Evolutionary conservation across 1,140 invertebrate genomes (phyloP).

Genomic region (Theocolax elegans): DNA sequence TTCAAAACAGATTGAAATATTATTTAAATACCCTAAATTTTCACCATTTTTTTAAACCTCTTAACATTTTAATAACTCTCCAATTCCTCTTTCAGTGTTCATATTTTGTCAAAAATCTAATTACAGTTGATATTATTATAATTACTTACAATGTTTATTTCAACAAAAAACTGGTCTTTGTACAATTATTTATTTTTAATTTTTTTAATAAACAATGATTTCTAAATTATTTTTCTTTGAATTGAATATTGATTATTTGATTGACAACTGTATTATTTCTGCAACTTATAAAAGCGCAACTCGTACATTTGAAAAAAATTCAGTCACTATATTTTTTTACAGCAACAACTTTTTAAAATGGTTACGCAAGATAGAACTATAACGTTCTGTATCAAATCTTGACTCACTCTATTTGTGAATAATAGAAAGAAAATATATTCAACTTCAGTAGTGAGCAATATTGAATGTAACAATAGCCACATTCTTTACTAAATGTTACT

Average conservation of each 20-base stretch:
- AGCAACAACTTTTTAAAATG: slow-evolving; percentile 24
- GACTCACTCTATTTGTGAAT: slow-evolving; percentile 14
- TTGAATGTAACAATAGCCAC: not conserved
- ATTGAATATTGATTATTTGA: not conserved
- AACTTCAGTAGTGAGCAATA: not conserved
- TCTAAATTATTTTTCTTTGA: not conserved
- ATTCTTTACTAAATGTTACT: slow-evolving; percentile 7
- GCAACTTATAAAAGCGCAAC: not conserved
- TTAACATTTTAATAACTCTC: slow-evolving; percentile 13
- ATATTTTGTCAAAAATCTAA: slow-evolving; percentile 17
- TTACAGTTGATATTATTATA: slow-evolving; percentile 24
- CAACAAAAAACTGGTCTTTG: slow-evolving; percentile 33
- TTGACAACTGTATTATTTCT: not conserved
- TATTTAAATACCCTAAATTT: slow-evolving; percentile 22
- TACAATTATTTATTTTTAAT: slow-evolving; percentile 24
- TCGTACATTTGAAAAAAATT: slow-evolving; percentile 11
- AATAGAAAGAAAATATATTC: slow-evolving; percentile 16
- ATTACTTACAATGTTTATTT: slow-evolving; percentile 6
- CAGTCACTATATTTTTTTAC: slow-evolving; percentile 1
- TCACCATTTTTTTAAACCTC: slow-evolving; percentile 10
- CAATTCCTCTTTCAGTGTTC: slow-evolving; percentile 2
- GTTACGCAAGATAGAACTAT: slow-evolving; percentile 26
- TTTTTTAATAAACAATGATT: slow-evolving; percentile 18
- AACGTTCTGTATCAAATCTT: slow-evolving; percentile 29
- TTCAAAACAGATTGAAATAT: too few relatives aligned